phyloP scores from a whole-genome alignment of 2,113 vertebrate genomes.

The Oplegnathus fasciatus region DNA sequence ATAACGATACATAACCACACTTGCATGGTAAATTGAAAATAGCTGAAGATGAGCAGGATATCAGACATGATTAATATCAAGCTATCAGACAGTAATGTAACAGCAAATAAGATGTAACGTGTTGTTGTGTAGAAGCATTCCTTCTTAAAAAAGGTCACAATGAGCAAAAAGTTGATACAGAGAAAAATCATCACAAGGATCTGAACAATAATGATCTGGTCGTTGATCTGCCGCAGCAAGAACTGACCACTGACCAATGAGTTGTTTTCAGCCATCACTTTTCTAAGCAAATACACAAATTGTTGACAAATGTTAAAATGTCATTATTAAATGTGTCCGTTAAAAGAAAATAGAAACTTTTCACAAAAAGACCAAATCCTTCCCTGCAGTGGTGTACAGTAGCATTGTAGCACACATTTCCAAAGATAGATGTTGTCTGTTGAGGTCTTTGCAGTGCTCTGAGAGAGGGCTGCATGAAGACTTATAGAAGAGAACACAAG shows the following conservation, averaged over 20 bases:
- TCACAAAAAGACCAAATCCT: neutral
- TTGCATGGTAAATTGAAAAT: neutral
- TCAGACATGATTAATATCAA: conserved; percentile 46
- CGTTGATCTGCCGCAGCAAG: rapidly evolving
- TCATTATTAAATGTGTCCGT: neutral
- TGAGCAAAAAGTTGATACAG: conserved; percentile 52
- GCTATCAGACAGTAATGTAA: conserved; percentile 65
- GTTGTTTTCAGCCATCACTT: conserved; percentile 33
- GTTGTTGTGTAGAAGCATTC: conserved; percentile 45
- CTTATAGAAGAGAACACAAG: neutral
- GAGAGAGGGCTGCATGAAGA: neutral
- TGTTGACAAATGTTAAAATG: neutral
- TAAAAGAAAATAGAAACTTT: neutral
- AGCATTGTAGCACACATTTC: neutral
- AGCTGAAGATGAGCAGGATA: conserved; percentile 2
- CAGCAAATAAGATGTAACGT: conserved; percentile 75
- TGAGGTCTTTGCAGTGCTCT: neutral
- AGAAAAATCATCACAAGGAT: conserved; percentile 52
- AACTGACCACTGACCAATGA: too few relatives aligned
- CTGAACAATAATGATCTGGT: conserved; percentile 33
- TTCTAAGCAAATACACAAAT: neutral
- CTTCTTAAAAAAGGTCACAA: conserved; percentile 63
- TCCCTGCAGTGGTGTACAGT: neutral
- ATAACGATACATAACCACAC: conserved; percentile 50
- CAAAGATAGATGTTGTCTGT: neutral